Evolutionary conservation across 2,113 vertebrate species (phyloP), one percentile per base, ranked within the genome.

Genomic region (Setophaga kirtlandii): DNA sequence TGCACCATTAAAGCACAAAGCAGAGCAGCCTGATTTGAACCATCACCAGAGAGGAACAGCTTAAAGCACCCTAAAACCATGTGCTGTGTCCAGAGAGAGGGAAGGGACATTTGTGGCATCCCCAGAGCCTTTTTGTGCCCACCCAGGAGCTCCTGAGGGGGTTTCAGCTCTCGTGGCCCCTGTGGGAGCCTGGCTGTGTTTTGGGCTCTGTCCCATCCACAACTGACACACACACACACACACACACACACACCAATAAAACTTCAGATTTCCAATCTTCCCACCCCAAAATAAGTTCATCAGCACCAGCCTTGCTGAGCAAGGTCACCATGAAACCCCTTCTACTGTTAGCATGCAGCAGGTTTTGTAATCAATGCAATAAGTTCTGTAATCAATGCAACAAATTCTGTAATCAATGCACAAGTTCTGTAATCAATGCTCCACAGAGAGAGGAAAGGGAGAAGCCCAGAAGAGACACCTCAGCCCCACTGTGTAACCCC

Each of bases 361-460:
- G 52, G 27, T 62, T 68, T 71, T 68, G 21, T 28, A n/a, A 27
- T 5, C 39, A 41, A 41, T 41, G 39, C 39, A 37, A 37, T 37
- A 41, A 41, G 39, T 41, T 41, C 5, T 41, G 41, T 13, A 13
- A 12, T 10, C 2, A 0, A 4, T 10, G 25, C 15, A 52, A 15
- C 14, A 50, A 37, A 37, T 37, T 37, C 15, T 50, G 49, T 50
- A 50, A 50, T 27, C 25, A 50, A 15, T 50, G 25, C 11, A 41
- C 31, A 44, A 44, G 17, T 18, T 44, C 7, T 44, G 42, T 44
- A 42, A 42, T 42, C 42, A 44, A 20, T 44, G 25, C 28, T 55
- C 23, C 49, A 41, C 49, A 41, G 11, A 31, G 0, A 11, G 27
- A 60, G 37, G 22, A 58, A 6, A 15, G 2, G 1, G 2, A 4